Conservation (phyloP, 1,140 invertebrate species). For the Chelonus insularis region DNA sequence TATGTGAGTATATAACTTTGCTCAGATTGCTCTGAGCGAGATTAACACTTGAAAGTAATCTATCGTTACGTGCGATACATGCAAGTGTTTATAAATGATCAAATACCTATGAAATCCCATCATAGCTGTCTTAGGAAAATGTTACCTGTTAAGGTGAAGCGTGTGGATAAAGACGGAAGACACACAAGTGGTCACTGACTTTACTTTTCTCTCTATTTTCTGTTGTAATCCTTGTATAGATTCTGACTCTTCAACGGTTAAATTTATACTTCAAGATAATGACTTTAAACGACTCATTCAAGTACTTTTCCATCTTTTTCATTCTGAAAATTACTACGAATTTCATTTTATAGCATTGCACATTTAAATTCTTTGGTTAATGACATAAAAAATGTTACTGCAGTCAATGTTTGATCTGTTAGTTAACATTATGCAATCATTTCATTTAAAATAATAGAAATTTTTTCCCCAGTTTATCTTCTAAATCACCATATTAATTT, state of each 20-base stretch:
- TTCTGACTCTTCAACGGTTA: conserved; percentile 16
- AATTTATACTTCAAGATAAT: conserved; percentile 12
- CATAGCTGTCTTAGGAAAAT: conserved; percentile 20
- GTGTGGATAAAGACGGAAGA: conserved; percentile 14
- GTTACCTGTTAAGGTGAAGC: conserved; percentile 17
- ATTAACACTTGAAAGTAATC: conserved; percentile 16
- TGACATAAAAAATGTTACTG: no score
- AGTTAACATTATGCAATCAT: no score
- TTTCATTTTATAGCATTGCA: neutral
- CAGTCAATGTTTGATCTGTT: no score
- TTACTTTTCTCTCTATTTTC: neutral
- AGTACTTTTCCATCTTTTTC: conserved; percentile 12
- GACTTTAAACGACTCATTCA: conserved; percentile 15
- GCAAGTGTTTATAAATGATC: neutral
- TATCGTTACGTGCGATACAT: no score
- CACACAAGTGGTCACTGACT: conserved; percentile 23
- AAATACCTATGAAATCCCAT: conserved; percentile 18
- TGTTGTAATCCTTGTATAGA: conserved; percentile 19
- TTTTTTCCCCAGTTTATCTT: no score
- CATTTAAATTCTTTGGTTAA: neutral
- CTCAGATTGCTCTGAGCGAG: neutral
- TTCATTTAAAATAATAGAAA: no score
- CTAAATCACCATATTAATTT: no score
- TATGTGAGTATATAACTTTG: neutral
- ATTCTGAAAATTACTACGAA: neutral